A percentile compares a stretch with the other conserved stretches of the same genome.
Conservation (phyloP, 2,888 invertebrate genomes). For the Epinotia demarniana region DNA sequence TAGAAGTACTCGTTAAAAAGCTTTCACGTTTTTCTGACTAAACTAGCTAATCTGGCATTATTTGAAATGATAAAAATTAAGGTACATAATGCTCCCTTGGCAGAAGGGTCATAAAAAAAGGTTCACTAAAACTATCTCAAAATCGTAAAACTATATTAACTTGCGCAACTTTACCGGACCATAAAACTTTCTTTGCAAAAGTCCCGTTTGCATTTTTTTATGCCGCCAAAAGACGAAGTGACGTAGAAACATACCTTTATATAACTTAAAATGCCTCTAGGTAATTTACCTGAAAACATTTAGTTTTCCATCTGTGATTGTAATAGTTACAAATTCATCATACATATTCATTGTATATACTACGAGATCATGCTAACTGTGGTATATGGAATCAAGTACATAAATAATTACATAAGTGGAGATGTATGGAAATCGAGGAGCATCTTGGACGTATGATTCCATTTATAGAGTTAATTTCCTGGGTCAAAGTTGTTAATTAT, state of each 20-base stretch:
- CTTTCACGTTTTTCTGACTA: neutral
- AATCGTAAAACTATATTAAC: conserved; percentile 41
- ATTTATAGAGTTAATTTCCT: neutral
- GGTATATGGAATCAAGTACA: conserved; percentile 14
- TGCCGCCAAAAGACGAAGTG: neutral
- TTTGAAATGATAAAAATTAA: conserved; percentile 5
- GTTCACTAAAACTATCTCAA: conserved; percentile 34
- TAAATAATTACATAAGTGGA: conserved; percentile 36
- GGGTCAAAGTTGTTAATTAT: neutral
- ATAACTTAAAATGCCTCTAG: neutral
- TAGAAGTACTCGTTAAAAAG: neutral
- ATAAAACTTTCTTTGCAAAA: conserved; percentile 44
- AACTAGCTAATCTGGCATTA: neutral
- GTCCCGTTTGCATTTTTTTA: conserved; percentile 36
- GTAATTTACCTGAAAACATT: neutral
- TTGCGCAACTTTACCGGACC: conserved; percentile 25
- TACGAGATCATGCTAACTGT: conserved; percentile 10
- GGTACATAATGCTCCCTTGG: conserved; percentile 7
- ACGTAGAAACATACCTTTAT: neutral
- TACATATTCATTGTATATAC: conserved; percentile 24
- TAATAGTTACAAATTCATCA: conserved; percentile 4
- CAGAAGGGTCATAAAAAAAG: conserved; percentile 29
- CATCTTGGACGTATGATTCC: conserved; percentile 17
- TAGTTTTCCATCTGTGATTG: neutral
- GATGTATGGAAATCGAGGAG: conserved; percentile 32